A percentile compares a stretch with the other conserved stretches of the same genome.
Conservation (phyloP, 2,888 invertebrate species). For the Drosophila vallismaia region DNA sequence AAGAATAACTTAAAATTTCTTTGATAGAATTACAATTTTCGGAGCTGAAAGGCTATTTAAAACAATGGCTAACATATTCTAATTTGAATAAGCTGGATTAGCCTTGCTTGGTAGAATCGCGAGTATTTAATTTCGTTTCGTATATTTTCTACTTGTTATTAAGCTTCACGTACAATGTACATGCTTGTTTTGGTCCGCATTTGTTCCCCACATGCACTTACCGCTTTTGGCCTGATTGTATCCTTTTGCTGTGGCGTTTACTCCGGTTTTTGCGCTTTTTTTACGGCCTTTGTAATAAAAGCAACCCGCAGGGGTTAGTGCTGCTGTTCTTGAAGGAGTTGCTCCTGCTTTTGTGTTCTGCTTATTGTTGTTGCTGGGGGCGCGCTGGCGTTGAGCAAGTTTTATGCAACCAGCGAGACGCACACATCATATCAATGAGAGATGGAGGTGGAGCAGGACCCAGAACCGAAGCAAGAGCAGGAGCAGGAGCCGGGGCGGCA, state of each 20-base stretch:
- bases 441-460: conserved; percentile 7
- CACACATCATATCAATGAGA: conserved; percentile 37
- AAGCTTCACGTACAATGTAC: conserved; percentile 4
- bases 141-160: neutral
- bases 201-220: conserved; percentile 57
- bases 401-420: conserved; percentile 74
- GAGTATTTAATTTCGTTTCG: neutral
- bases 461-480: conserved; percentile 49
- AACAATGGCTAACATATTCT: neutral
- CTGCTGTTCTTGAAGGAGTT: conserved; percentile 27
- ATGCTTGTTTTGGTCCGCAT: conserved; percentile 21
- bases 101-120: neutral
- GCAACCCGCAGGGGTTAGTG: conserved; percentile 68
- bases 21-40: too few relatives aligned
- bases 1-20: too few relatives aligned
- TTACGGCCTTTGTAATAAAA: conserved; percentile 77
- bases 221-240: conserved; percentile 50
- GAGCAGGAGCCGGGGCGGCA: conserved; percentile 32
- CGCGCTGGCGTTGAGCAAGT: conserved; percentile 77
- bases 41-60: too few relatives aligned
- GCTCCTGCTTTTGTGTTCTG: conserved; percentile 39
- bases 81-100: neutral
- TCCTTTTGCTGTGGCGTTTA: conserved; percentile 58
- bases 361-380: conserved; percentile 57
- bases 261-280: conserved; percentile 48